These are phyloP conservation scores for Genyomyrus donnyi DNA, from an alignment of 2,113 vertebrate genomes.

Conservation along the genomic window DNA sequence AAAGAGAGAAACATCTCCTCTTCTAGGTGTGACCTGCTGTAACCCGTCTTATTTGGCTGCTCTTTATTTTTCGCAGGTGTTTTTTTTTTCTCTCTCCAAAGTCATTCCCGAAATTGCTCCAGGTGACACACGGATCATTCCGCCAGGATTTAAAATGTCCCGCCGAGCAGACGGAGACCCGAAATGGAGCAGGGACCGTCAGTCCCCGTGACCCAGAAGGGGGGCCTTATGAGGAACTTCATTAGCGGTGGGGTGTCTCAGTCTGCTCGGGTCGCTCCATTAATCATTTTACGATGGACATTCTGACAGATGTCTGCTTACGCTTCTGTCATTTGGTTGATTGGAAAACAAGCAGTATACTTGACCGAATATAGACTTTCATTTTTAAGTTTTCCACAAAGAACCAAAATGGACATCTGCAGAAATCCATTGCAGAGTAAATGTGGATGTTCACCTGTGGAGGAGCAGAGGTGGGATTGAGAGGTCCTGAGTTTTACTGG, in stretches of 20 bases:
- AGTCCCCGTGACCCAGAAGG: background rate
- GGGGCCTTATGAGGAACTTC: background rate
- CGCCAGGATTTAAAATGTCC: background rate
- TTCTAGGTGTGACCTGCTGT: background rate
- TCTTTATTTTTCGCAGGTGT: background rate
- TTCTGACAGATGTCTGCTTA: background rate
- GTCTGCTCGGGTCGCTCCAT: background rate
- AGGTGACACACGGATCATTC: background rate
- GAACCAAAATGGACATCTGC: background rate
- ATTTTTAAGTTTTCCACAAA: background rate
- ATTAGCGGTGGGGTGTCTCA: background rate
- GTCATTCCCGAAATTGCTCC: background rate
- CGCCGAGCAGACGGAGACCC: background rate
- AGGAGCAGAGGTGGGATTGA: background rate
- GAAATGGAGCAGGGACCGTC: background rate
- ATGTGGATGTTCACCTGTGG: background rate
- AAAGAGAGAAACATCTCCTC: background rate
- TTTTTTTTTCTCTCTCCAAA: background rate
- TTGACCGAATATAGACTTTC: background rate
- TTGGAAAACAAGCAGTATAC: background rate
- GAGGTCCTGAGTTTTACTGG: background rate
- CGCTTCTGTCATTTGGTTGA: background rate
- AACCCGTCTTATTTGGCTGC: background rate
- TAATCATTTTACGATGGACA: background rate
- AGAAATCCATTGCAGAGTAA: background rate